Base-by-base conservation (phyloP, 2,888 invertebrate genomes). In the Spodoptera littoralis region DNA sequence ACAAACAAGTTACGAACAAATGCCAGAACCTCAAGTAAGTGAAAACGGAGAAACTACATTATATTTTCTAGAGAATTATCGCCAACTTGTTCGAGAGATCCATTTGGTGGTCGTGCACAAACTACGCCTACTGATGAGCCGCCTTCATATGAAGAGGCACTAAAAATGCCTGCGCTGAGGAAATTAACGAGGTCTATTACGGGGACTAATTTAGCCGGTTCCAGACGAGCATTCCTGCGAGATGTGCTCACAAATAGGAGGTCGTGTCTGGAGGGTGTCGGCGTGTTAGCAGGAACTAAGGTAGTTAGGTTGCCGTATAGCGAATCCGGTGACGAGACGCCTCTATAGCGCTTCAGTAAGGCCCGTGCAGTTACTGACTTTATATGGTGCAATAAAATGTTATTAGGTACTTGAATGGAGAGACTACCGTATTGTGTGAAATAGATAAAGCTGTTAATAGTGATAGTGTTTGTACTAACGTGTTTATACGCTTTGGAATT, bases 71-170 rank as follows among this genome's bases (percentile, higher is more conserved):
- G 90, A 70, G 92, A 93, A 43, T 74, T 94, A 43, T 93, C 93
- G 30, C 92, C 94, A 1, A 94, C 95, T 3, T 96, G 95, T 79
- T 95, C 96, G 0, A 92, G 94, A 57, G 96, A 96, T 89, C 96
- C 96, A 0, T 96, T 96, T 70, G 95, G 95, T 12, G 96, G 96
- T 41, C 91, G 95, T 65, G 92, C 93, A 8, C 92, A 94, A 64
- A 95, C 95, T 0, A 95, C 96, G 4, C 95, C 95, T 0, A 95
- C 95, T 27, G 95, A 95, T 61, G 95, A 95, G 65, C 95, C 96
- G 0, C 96, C 96, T 2, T 92, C 96, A 30, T 96, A 96, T 77
- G 96, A 96, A 83, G 96, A 96, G 79, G 96, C 96, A 0, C 88
- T 97, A 42, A 95, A 95, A 79, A 92, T 96, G 69, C 96, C 96